phyloP scores from a whole-genome alignment of 2,113 vertebrate species.

The Progne subis region DNA sequence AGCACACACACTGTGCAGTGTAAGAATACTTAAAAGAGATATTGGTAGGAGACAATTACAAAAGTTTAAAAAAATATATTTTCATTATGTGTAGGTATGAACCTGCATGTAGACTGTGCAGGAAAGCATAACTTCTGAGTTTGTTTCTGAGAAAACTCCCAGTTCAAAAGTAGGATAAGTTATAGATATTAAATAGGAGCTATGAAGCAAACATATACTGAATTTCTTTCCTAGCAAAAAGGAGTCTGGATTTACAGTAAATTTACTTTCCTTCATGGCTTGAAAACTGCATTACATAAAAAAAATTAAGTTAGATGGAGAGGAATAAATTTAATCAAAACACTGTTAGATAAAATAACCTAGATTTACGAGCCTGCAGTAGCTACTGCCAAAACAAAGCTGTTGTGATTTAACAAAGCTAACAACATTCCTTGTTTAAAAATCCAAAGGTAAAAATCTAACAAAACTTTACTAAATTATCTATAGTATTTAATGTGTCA shows the following conservation, averaged over 20 bases:
- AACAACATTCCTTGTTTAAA: conserved; percentile 26
- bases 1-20: neutral
- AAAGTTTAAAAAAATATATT: neutral
- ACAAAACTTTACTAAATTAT: neutral
- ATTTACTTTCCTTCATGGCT: conserved; percentile 68
- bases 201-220: conserved; percentile 55
- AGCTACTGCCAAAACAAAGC: conserved; percentile 67
- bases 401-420: conserved; percentile 45
- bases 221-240: conserved; percentile 56
- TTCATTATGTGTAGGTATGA: neutral
- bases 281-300: conserved; percentile 74
- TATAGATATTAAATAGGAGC: conserved; percentile 59
- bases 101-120: neutral
- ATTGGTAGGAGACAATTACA: neutral
- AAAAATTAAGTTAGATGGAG: conserved; percentile 74
- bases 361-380: conserved; percentile 67
- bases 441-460: neutral
- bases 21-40: neutral
- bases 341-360: conserved; percentile 74
- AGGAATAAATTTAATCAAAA: conserved; percentile 75
- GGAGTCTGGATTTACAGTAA: conserved; percentile 60
- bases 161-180: conserved; percentile 40
- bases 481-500: neutral
- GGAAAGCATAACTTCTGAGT: neutral
- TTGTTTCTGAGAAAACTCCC: conserved; percentile 2